Conservation (phyloP, 2,888 invertebrate genomes). For the Drosophila paracracens region DNA sequence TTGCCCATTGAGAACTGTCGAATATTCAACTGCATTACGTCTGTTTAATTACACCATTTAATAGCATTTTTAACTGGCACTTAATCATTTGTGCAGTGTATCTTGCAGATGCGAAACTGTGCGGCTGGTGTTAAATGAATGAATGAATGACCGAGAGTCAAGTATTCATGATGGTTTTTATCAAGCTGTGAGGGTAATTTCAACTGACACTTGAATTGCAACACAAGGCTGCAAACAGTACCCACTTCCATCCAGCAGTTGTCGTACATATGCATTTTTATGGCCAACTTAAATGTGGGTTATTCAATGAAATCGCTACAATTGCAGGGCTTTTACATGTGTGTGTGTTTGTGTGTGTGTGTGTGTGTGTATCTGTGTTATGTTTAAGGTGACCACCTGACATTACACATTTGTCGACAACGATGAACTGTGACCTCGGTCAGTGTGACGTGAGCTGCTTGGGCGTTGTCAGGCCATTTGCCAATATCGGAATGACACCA, state of each 20-base stretch:
- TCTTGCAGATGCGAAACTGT: conserved; percentile 1
- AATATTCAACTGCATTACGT: conserved; percentile 39
- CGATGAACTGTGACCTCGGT: conserved; percentile 48
- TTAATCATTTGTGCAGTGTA: conserved; percentile 56
- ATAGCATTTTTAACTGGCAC: conserved; percentile 53
- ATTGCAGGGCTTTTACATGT: background rate
- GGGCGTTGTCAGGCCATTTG: conserved; percentile 32
- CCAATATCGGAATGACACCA: conserved; percentile 63
- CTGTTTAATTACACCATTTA: conserved; percentile 67
- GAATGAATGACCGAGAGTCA: conserved; percentile 32
- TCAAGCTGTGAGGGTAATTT: conserved; percentile 19
- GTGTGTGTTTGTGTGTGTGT: no score
- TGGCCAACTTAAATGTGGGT: conserved; percentile 3
- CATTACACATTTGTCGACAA: conserved; percentile 41
- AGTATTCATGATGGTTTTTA: conserved; percentile 19
- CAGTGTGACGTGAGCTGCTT: conserved; percentile 35
- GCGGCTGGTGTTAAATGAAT: conserved; percentile 41
- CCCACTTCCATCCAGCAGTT: conserved; percentile 6
- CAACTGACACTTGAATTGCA: conserved; percentile 31
- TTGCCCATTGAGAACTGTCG: conserved; percentile 23
- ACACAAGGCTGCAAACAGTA: conserved; percentile 12
- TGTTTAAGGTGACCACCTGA: conserved; percentile 31
- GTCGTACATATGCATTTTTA: background rate
- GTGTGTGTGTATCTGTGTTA: background rate
- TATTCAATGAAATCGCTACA: conserved; percentile 5